A percentile compares a stretch with the other conserved stretches of the same genome.
phyloP scores from a whole-genome alignment of 2,113 vertebrate genomes.

The Struthio camelus region DNA sequence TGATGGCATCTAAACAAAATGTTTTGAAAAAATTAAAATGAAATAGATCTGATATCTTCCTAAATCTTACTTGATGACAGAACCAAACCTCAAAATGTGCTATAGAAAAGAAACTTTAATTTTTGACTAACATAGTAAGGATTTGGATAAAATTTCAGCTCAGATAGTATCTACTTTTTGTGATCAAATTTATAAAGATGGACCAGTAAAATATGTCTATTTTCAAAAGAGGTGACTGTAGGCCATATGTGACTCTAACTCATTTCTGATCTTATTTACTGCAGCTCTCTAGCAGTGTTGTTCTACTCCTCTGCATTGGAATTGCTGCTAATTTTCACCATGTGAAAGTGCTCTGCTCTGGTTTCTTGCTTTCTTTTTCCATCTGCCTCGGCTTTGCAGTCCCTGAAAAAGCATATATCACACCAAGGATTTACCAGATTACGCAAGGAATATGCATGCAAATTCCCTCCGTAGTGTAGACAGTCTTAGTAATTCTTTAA shows the following conservation, averaged over 20 bases:
- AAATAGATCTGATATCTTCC: not conserved
- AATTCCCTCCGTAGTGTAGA: not conserved
- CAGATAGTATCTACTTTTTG: not conserved
- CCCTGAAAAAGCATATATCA: not conserved
- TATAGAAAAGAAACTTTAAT: not conserved
- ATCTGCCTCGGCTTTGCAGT: not conserved
- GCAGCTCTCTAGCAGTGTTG: not conserved
- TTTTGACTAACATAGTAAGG: not conserved
- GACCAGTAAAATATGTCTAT: not conserved
- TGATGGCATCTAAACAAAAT: not conserved
- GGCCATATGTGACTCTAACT: not conserved
- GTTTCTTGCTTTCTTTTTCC: not conserved
- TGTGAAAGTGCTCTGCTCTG: not conserved
- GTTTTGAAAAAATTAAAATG: not conserved
- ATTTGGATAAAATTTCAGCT: not conserved
- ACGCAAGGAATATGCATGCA: not conserved
- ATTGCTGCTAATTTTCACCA: not conserved
- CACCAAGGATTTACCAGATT: not conserved
- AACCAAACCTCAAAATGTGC: not conserved
- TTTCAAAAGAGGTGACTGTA: not conserved
- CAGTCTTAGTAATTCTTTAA: not conserved
- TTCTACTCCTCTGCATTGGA: not conserved
- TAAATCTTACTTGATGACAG: not conserved
- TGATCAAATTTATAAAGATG: not conserved
- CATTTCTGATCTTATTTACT: not conserved